Conservation (phyloP, 1,140 invertebrate genomes). For the Chelonus insularis region DNA sequence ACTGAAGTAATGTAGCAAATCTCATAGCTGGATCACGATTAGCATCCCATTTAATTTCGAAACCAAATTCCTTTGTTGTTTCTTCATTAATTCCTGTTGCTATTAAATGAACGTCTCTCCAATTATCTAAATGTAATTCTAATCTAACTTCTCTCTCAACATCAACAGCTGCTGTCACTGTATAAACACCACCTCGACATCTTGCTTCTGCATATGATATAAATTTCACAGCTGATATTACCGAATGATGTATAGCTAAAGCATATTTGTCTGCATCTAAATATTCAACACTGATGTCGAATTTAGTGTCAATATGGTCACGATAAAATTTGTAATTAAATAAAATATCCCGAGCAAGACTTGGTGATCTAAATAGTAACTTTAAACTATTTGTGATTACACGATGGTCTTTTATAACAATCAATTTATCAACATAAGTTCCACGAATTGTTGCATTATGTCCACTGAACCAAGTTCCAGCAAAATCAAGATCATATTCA, state of each 20-base stretch:
- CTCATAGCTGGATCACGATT: slow-evolving; percentile 77
- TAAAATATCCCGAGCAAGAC: slow-evolving; percentile 67
- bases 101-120: slow-evolving; percentile 72
- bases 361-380: slow-evolving; percentile 68
- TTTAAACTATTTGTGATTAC: slow-evolving; percentile 69
- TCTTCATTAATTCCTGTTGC: slow-evolving; percentile 63
- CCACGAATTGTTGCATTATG: slow-evolving; percentile 70
- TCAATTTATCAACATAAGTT: slow-evolving; percentile 71
- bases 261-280: slow-evolving; percentile 66
- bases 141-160: slow-evolving; percentile 57
- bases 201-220: slow-evolving; percentile 67
- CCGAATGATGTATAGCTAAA: slow-evolving; percentile 64
- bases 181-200: slow-evolving; percentile 69
- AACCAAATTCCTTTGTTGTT: slow-evolving; percentile 65
- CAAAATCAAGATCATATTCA: slow-evolving; percentile 68
- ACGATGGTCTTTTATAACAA: neutral
- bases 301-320: slow-evolving; percentile 65
- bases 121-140: slow-evolving; percentile 75
- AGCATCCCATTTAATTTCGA: slow-evolving; percentile 80
- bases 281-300: slow-evolving; percentile 63
- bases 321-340: slow-evolving; percentile 65
- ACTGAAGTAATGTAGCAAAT: slow-evolving; percentile 62
- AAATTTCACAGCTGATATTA: slow-evolving; percentile 61
- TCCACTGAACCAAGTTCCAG: slow-evolving; percentile 78
- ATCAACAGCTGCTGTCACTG: slow-evolving; percentile 59